Base-by-base conservation (phyloP, 92 coral and sea anemone genomes). In the Metridium senile region DNA sequence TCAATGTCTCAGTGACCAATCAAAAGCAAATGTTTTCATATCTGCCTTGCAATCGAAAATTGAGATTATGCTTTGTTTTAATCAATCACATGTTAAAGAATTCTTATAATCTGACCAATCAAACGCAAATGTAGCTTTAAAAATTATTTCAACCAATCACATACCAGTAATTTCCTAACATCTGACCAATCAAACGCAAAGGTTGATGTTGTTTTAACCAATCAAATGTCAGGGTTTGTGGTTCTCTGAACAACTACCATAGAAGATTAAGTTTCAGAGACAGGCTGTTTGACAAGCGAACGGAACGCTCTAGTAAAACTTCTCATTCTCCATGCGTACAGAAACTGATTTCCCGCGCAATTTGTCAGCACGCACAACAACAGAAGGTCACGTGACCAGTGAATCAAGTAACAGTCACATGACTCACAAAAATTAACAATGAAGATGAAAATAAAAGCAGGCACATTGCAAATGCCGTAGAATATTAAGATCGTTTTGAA, bases 361-460 rank as follows among this genome's bases (percentile, higher is more conserved):
- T 93, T 93, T n/a, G 85, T 72, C 54, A 93, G 81, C 0, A 93
- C 86, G 35, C 89, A 69, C 26, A 93, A 51, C 26, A 80, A 80
- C 46, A 91, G 87, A 13, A 93, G 74, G 72, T 93, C 98, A 51
- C 98, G 89, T 51, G 87, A 84, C 98, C 96, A 87, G 78, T 93
- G 96, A 45, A 93, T 93, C 39, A 85, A 49, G 54, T 26, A 74
- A 67, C 98, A 93, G 49, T 83, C 74, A 68, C 98, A 93, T 32
- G 87, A 78, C 66, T 72, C 64, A 70, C 98, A 93, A 19, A 93
- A 54, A 68, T 93, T 93, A 71, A 90, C 93, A 74, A 89, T 89
- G 82, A 91, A 93, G 16, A 87, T 90, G 67, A 90, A 72, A 32
- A 85, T 67, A 45, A 86, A 82, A 26, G 98, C 93, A 9, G 98